Conservation (phyloP, 2,113 vertebrate species). For the Bujurquina vittata region DNA sequence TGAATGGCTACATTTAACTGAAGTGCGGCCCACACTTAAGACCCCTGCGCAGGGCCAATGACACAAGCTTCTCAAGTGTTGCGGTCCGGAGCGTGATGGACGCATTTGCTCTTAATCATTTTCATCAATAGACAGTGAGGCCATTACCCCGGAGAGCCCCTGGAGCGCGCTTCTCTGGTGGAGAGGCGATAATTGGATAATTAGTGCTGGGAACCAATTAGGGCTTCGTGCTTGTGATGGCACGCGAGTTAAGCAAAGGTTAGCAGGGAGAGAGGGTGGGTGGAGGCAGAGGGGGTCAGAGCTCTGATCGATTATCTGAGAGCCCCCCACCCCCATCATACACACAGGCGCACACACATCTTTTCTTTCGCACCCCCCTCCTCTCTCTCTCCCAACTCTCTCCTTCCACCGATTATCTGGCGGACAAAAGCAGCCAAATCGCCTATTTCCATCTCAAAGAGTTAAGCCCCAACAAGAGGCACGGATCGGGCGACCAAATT, state of each 20-base stretch:
- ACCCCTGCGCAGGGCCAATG: not conserved
- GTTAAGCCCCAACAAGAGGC: conserved; percentile 76
- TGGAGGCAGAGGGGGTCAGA: not conserved
- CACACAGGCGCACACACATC: not conserved
- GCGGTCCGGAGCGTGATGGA: conserved; percentile 39
- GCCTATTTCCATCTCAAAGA: conserved; percentile 86
- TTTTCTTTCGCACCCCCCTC: conserved; percentile 18
- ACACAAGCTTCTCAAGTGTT: conserved; percentile 53
- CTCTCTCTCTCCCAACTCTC: too few relatives aligned
- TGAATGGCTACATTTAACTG: conserved; percentile 26
- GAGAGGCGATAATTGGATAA: conserved; percentile 78
- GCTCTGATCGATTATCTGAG: conserved; percentile 65
- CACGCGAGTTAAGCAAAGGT: conserved; percentile 81
- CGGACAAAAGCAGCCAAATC: conserved; percentile 78
- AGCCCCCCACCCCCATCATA: conserved; percentile 6
- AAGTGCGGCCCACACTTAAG: conserved; percentile 28
- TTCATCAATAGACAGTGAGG: conserved; percentile 63
- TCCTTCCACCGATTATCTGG: conserved; percentile 57
- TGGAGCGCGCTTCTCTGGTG: conserved; percentile 46
- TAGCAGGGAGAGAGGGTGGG: conserved; percentile 45
- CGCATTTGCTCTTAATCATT: conserved; percentile 65
- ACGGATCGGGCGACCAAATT: conserved; percentile 77
- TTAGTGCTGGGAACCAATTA: conserved; percentile 80
- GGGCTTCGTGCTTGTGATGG: conserved; percentile 81
- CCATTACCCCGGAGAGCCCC: conserved; percentile 37